These are phyloP conservation scores for Xenopus tropicalis DNA, from an alignment of 2,113 vertebrate species.

Conservation along the genomic window DNA sequence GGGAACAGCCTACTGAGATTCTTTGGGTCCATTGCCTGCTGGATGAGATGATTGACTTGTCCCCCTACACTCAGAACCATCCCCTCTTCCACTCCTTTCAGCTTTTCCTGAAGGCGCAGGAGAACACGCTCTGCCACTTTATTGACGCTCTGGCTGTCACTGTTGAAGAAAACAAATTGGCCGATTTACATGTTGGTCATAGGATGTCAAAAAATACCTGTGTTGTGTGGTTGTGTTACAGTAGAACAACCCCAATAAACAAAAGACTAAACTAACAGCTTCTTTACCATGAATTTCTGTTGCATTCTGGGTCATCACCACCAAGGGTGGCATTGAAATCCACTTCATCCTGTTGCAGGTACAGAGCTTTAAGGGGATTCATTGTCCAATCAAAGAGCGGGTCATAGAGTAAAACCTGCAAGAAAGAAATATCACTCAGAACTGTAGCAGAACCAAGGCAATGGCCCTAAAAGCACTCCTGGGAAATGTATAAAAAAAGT, in stretches of 20 bases:
- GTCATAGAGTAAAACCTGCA: conserved; percentile 91
- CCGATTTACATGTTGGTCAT: too few relatives aligned
- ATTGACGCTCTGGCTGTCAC: conserved; percentile 85
- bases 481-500: too few relatives aligned
- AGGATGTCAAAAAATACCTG: too few relatives aligned
- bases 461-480: too few relatives aligned
- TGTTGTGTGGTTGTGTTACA: too few relatives aligned
- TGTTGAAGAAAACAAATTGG: conserved; percentile 47
- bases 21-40: conserved; percentile 94
- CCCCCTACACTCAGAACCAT: conserved; percentile 88
- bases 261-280: too few relatives aligned
- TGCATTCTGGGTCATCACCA: conserved; percentile 69
- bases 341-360: conserved; percentile 89
- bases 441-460: too few relatives aligned
- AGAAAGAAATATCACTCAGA: too few relatives aligned
- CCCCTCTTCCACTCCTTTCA: conserved; percentile 94
- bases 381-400: conserved; percentile 98
- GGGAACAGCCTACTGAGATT: conserved; percentile 89
- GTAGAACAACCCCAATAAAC: too few relatives aligned
- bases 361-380: conserved; percentile 93
- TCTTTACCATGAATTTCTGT: conserved; percentile 70
- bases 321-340: conserved; percentile 76
- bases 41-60: conserved; percentile 96
- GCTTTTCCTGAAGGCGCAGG: conserved; percentile 93
- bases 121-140: conserved; percentile 95